Base-by-base conservation (phyloP, 2,113 vertebrate genomes). In the Colinus virginianus region DNA sequence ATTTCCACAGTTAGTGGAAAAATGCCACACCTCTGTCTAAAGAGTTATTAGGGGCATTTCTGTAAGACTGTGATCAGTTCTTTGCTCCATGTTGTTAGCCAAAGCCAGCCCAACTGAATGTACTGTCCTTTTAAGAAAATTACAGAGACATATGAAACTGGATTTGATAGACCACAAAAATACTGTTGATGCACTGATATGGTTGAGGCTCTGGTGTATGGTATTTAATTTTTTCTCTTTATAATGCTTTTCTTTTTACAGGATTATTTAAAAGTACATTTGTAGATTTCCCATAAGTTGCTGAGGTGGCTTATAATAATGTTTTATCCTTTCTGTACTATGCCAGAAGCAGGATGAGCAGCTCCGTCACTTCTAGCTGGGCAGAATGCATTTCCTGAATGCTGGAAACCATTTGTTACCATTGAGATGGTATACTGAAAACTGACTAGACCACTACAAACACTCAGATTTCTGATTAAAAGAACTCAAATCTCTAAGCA, bases 1-100 rank as follows among this genome's bases (percentile, higher is more conserved):
- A 78, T 87, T 92, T 80, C 71, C 32, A 64, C 70, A 88, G 90
- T 93, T 95, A 94, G 84, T 94, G 71, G 87, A 79, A 94, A 90
- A 87, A 59, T 91, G 56, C 68, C 70, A 90, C 82, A 86, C 61
- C 62, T 93, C 36, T 21, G 90, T 90, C 64, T 83, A 75, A 89
- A 69, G 81, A 92, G n/a, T 90, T 91, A 85, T 80, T 89, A 92
- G 71, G 56, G 36, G 36, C 58, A 71, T 84, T 95, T 94, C 42
- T 81, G 42, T 48, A 91, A 82, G 75, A 93, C 95, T 80, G 89
- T 32, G 84, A 66, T 87, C 84, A 92, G 38, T 90, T 90, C 67
- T 80, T 78, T 88, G 21, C 59, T 93, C 83, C 84, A 23, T 58
- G 43, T 66, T 23, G 42, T 82, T 84, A 87, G 38, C 28, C 63